phyloP scores from a whole-genome alignment of 2,888 invertebrate genomes.

The Lycocerus yunnanus region DNA sequence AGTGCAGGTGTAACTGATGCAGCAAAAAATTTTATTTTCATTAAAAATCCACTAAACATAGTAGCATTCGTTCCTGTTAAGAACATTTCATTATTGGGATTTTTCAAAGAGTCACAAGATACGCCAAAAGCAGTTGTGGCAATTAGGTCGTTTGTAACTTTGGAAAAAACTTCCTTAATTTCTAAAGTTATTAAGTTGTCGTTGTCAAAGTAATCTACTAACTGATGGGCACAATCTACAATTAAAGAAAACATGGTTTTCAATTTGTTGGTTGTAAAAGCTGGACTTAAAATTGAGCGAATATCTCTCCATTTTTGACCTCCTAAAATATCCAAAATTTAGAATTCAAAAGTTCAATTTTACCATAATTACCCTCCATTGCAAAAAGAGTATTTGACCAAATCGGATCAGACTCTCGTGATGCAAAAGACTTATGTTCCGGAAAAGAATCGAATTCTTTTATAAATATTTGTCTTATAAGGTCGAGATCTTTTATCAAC shows the following conservation, averaged over 20 bases:
- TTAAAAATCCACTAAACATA: background rate
- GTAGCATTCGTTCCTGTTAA: background rate
- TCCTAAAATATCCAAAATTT: background rate
- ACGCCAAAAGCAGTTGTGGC: constrained; percentile 56
- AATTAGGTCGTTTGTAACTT: constrained; percentile 56
- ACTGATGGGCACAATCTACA: constrained; percentile 29
- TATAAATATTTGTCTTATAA: background rate
- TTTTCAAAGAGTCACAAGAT: constrained; percentile 57
- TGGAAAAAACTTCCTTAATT: constrained; percentile 16
- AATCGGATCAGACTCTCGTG: background rate
- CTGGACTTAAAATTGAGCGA: constrained; percentile 34
- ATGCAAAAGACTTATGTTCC: background rate
- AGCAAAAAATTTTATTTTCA: background rate
- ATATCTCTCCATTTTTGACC: constrained; percentile 31
- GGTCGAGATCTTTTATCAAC: background rate
- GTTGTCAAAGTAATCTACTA: constrained; percentile 25
- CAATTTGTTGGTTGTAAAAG: constrained; percentile 37
- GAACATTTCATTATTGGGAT: constrained; percentile 50
- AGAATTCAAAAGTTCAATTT: background rate
- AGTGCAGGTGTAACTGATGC: background rate
- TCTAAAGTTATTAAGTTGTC: background rate
- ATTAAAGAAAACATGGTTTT: constrained; percentile 32
- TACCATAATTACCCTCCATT: constrained; percentile 15
- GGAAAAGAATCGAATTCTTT: background rate
- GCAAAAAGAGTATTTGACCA: background rate